Conservation (phyloP, 2,113 vertebrate species). For the Melanerpes formicivorus region DNA sequence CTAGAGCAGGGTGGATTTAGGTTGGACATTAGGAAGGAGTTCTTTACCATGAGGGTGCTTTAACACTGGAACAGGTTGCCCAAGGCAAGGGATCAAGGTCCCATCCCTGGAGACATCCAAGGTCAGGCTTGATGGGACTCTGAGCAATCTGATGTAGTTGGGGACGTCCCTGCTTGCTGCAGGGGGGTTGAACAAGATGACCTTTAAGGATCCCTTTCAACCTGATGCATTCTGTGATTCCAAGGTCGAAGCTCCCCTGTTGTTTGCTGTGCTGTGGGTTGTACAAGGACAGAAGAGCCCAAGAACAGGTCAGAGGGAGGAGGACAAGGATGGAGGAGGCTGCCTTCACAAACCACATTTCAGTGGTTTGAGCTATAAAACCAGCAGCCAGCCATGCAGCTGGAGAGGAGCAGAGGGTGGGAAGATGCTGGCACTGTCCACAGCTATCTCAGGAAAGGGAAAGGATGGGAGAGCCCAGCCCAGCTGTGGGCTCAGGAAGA, state of each 20-base stretch:
- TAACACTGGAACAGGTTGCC: too few species aligned
- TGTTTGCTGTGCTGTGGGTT: not conserved
- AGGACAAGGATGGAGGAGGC: not conserved
- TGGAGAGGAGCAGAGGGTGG: not conserved
- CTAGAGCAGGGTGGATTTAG: too few species aligned
- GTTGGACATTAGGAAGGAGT: too few species aligned
- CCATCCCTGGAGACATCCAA: too few species aligned
- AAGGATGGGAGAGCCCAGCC: not conserved
- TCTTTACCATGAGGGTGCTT: too few species aligned
- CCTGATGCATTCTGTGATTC: not conserved
- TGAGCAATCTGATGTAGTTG: too few species aligned
- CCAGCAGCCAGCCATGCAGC: not conserved
- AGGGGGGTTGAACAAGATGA: too few species aligned
- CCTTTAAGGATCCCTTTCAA: too few species aligned
- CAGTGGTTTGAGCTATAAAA: not conserved
- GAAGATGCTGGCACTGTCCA: not conserved
- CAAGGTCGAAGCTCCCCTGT: rapidly evolving
- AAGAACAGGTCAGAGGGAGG: not conserved
- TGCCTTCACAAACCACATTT: not conserved
- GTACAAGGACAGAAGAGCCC: rapidly evolving
- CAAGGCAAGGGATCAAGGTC: too few species aligned
- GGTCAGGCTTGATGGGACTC: too few species aligned
- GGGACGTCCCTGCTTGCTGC: too few species aligned
- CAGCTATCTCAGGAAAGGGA: not conserved
- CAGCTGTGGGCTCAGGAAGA: too few species aligned